A percentile compares a stretch with the other conserved stretches of the same genome.
phyloP scores from a whole-genome alignment of 1,140 invertebrate genomes.

The Pectinophora gossypiella region DNA sequence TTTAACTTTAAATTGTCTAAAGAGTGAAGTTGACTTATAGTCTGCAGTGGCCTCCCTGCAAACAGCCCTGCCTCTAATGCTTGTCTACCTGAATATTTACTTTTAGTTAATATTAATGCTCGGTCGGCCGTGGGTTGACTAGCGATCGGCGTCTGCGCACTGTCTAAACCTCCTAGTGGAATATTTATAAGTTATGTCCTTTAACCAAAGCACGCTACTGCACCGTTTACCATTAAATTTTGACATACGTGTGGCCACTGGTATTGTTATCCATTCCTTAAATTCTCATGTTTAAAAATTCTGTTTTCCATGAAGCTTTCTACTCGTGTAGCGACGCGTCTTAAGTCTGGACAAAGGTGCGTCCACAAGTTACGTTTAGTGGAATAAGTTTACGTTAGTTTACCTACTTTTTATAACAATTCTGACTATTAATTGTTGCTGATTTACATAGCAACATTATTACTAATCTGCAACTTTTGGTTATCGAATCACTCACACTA shows the following conservation, averaged over 20 bases:
- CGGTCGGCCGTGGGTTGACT: conserved; percentile 15
- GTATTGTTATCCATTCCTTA: background rate
- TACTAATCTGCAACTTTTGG: background rate
- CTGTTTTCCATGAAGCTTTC: background rate
- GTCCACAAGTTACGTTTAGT: too few relatives aligned
- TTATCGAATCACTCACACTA: background rate
- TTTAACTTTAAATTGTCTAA: too few relatives aligned
- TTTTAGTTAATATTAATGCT: conserved; percentile 64
- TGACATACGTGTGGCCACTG: conserved; percentile 1
- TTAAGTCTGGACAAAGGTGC: too few relatives aligned
- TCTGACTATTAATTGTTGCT: too few relatives aligned
- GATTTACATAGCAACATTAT: background rate
- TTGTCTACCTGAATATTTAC: conserved; percentile 44
- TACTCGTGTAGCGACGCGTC: background rate
- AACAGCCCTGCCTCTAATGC: too few relatives aligned
- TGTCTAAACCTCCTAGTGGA: conserved; percentile 26
- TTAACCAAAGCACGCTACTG: background rate
- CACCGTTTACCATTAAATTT: background rate
- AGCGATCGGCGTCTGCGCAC: conserved; percentile 30
- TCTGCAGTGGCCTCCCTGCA: too few relatives aligned
- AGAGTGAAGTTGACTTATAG: too few relatives aligned
- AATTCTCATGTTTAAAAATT: background rate
- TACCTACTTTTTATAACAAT: too few relatives aligned
- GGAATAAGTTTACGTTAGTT: too few relatives aligned
- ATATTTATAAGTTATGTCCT: conserved; percentile 5